Evolutionary conservation across 2,888 invertebrate species (phyloP).

Genomic region (Chaetoderma sp.): DNA sequence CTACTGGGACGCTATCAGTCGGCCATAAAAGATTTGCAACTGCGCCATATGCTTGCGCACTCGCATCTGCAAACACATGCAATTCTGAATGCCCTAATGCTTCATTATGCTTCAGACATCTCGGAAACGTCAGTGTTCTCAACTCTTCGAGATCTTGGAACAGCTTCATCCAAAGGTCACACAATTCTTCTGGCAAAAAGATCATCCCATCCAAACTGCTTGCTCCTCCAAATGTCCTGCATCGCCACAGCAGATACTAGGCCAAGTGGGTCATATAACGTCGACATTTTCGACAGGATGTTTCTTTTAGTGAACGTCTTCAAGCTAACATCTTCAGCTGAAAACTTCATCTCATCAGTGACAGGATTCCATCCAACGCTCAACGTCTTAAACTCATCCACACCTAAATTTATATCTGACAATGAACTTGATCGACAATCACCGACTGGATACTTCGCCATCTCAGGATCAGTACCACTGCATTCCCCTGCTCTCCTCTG

Average conservation of each 20-base stretch:
- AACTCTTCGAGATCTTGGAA: background rate
- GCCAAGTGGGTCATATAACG: background rate
- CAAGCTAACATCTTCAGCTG: background rate
- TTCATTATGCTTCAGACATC: background rate
- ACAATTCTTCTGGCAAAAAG: background rate
- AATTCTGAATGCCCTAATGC: no score
- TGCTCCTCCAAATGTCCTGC: slow-evolving; percentile 3
- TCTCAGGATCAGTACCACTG: no score
- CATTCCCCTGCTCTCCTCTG: no score
- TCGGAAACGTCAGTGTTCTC: background rate
- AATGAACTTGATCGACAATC: background rate
- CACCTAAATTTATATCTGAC: background rate
- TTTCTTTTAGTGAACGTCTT: slow-evolving; percentile 1
- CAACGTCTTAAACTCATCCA: background rate
- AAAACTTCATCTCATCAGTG: background rate
- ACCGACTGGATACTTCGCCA: background rate
- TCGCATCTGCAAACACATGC: no score
- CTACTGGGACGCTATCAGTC: no score
- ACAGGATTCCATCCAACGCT: background rate
- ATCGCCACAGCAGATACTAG: background rate
- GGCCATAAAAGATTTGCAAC: no score
- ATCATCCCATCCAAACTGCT: background rate
- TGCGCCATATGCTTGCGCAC: no score
- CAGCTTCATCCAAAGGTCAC: background rate
- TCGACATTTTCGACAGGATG: background rate